Evolutionary conservation across 2,888 invertebrate genomes (phyloP), one percentile per base, ranked within the genome.

Genomic region (Erebia epiphron): DNA sequence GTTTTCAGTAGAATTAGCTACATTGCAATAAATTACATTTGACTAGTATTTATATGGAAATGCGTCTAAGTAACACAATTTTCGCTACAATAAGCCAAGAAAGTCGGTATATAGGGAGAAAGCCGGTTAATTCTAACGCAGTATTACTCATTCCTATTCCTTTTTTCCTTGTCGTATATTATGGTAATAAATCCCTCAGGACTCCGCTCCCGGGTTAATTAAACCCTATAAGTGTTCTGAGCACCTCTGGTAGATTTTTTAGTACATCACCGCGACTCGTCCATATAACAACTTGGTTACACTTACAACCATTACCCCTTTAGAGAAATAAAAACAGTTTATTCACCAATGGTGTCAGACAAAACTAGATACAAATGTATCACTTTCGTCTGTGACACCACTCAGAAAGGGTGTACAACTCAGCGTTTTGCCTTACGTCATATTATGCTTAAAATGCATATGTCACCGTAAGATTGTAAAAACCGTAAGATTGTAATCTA

Each of bases 111-210:
- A 61, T 57, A 13, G 58, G 14, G 46, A 43, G 21, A 54, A 41
- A 64, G 58, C 16, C 52, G 41, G 69, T 41, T 68, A 71, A 67
- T 67, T 71, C 70, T 70, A 67, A 61, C 67, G 26, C 61, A n/a
- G 57, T 67, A 70, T 70, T 54, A 70, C 56, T 65, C 67, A 56
- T 86, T 85, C 84, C 85, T 88, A 83, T 89, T 87, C 84, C 85
- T 87, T 91, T 91, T 91, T 90, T 88, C 86, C 84, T 78, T 82
- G 81, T 79, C 86, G 87, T 92, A 91, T 91, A 91, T 91, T 88
- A 91, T 88, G 81, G 83, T 85, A 78, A 90, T 92, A 91, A 91
- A 91, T 92, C 87, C 79, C 79, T 81, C 82, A 78, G 83, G 86
- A 88, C 89, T 85, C 83, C 83, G 83, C 85, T 83, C 78, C 79